These are phyloP conservation scores for Cerastis leucographa DNA, from an alignment of 2,888 invertebrate genomes.

Conservation along the genomic window DNA sequence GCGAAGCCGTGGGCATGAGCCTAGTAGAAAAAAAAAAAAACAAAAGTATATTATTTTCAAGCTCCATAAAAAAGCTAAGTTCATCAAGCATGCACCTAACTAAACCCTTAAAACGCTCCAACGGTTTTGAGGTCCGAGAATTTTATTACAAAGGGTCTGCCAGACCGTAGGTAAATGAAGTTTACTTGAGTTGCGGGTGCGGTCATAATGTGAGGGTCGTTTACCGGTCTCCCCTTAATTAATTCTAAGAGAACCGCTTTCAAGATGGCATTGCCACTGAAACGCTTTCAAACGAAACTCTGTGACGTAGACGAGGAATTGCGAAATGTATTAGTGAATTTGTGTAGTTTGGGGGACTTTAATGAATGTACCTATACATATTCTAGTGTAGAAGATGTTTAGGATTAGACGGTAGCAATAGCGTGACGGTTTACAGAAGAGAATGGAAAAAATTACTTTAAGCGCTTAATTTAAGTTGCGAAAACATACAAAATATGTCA, in stretches of 20 bases:
- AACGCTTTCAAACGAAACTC: constrained; percentile 51
- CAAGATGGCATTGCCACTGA: constrained; percentile 44
- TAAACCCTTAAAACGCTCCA: constrained; percentile 45
- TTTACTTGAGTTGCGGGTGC: constrained; percentile 66
- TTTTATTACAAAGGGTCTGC: constrained; percentile 70
- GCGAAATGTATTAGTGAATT: constrained; percentile 40
- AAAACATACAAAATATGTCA: not conserved
- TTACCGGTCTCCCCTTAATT: constrained; percentile 71
- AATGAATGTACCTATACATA: not conserved
- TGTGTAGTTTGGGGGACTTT: constrained; percentile 3
- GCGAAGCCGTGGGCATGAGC: no score
- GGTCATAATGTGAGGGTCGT: constrained; percentile 72
- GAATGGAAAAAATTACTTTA: not conserved
- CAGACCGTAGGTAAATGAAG: constrained; percentile 64
- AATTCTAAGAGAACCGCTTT: constrained; percentile 66
- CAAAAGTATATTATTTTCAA: constrained; percentile 7
- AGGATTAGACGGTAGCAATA: not conserved
- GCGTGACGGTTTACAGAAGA: not conserved
- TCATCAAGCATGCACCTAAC: constrained; percentile 44
- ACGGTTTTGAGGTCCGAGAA: constrained; percentile 65
- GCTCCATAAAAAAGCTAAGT: constrained; percentile 21
- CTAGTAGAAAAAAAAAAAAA: not conserved
- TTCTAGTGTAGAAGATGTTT: not conserved
- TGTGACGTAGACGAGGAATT: constrained; percentile 33
- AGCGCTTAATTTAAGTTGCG: no score